Conservation (phyloP, 1,140 invertebrate species). For the Lepidotrigona ventralis region DNA sequence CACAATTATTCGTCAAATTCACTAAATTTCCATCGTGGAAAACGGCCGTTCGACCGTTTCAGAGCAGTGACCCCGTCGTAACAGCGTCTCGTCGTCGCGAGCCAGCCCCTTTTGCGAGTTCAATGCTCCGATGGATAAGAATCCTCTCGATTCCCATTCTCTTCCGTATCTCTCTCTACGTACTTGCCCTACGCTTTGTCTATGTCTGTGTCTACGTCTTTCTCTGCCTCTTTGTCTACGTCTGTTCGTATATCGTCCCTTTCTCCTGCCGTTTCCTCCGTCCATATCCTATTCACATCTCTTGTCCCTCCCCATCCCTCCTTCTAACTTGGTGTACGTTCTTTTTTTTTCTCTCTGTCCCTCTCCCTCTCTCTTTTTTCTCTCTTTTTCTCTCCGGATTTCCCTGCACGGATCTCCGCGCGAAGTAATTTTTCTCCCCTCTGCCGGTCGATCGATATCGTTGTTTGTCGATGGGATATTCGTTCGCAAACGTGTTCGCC, state of each 20-base stretch:
- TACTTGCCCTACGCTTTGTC: neutral
- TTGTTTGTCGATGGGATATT: constrained; percentile 28
- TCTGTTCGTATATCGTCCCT: neutral
- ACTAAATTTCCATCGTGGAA: constrained; percentile 37
- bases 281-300: neutral
- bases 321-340: neutral
- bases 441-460: neutral
- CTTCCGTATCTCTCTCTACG: neutral
- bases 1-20: constrained; percentile 51
- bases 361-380: no score
- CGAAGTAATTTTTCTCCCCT: constrained; percentile 9
- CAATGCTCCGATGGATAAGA: constrained; percentile 49
- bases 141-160: constrained; percentile 30
- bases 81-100: constrained; percentile 17
- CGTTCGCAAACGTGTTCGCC: constrained; percentile 2
- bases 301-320: no score
- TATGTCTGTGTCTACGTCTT: neutral
- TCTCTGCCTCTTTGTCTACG: neutral
- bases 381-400: neutral
- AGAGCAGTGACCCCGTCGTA: constrained; percentile 24
- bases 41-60: constrained; percentile 15
- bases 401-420: neutral
- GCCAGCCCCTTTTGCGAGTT: constrained; percentile 23
- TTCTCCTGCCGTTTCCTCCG: neutral
- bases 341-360: neutral